These are phyloP conservation scores for Charanyca ferruginea DNA, from an alignment of 2,888 invertebrate genomes.

Conservation along the genomic window DNA sequence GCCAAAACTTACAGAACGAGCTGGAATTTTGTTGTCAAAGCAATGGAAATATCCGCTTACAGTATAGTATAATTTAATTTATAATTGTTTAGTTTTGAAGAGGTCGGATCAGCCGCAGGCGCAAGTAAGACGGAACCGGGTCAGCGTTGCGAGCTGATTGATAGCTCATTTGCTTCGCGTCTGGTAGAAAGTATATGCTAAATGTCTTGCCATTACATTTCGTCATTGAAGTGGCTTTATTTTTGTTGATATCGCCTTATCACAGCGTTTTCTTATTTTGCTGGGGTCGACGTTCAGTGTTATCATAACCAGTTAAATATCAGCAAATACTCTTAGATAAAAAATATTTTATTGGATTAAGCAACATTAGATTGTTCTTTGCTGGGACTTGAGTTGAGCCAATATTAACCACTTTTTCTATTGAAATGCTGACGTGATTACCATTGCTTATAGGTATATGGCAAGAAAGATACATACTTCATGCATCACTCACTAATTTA, in stretches of 20 bases:
- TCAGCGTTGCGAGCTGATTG: constrained; percentile 56
- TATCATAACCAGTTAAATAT: neutral
- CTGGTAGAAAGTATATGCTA: constrained; percentile 47
- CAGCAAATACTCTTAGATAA: neutral
- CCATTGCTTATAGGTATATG: constrained; percentile 23
- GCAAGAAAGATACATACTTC: constrained; percentile 44
- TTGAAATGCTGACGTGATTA: constrained; percentile 25
- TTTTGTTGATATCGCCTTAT: neutral
- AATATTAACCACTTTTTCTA: constrained; percentile 26
- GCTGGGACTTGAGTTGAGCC: neutral
- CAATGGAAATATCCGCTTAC: constrained; percentile 14
- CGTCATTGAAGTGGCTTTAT: constrained; percentile 7
- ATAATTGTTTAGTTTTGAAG: constrained; percentile 22
- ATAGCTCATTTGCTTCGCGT: constrained; percentile 46
- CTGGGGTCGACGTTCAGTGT: neutral
- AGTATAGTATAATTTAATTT: constrained; percentile 7
- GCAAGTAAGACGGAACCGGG: constrained; percentile 53
- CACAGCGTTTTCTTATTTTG: neutral
- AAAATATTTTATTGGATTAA: neutral
- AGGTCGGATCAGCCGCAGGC: constrained; percentile 34
- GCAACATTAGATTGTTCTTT: neutral
- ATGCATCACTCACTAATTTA: constrained; percentile 37
- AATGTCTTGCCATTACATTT: constrained; percentile 25
- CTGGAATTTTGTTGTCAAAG: neutral
- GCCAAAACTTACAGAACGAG: neutral